Evolutionary conservation across 1,140 invertebrate genomes (phyloP), one percentile per base, ranked within the genome.

Genomic region (Drosophila azteca): DNA sequence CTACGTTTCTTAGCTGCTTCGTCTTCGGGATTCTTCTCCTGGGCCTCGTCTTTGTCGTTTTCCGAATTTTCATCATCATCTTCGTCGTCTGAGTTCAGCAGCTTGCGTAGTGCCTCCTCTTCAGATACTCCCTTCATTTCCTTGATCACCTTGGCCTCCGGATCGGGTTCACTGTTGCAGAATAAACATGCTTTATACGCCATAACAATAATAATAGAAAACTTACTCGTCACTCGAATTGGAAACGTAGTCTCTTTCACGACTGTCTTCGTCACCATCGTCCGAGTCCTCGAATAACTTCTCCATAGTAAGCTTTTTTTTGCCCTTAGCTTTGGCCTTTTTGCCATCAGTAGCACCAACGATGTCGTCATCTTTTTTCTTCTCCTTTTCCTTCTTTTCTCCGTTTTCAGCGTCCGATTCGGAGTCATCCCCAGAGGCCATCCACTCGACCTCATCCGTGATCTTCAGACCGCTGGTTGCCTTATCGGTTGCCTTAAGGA

Each of bases 371-470:
- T 95, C 95, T 24, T 95, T 94, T 26, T 95, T 94, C 43, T 95
- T 94, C 49, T 94, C 94, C 65, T 13, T 39, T 39, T 95, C 94
- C 24, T 94, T 94, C 60, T 94, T 93, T 20, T 93, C 57, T 93
- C 93, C 39, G 93, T 93, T 9, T 24, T 93, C 93, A 2, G 93
- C 93, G 20, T 93, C 93, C 9, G 94, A 94, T 17, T 93, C 93
- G 2, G 93, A 94, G 4, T 95, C 95, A 46, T 96, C 96, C 61
- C 96, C 96, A 0, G 96, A 96, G 79, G 96, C 94, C 55, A 96
- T 96, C 97, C 97, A 97, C 69, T 98, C 97, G 91, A 98, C 97
- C 96, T 98, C 97, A 80, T 98, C 97, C 7, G 96, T 96, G 66
- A 98, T 96, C 93, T 97, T 97, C 1, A 97, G 92, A 59, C 96